phyloP scores from a whole-genome alignment of 1,140 invertebrate species.

The Zaprionus kolodkinae region DNA sequence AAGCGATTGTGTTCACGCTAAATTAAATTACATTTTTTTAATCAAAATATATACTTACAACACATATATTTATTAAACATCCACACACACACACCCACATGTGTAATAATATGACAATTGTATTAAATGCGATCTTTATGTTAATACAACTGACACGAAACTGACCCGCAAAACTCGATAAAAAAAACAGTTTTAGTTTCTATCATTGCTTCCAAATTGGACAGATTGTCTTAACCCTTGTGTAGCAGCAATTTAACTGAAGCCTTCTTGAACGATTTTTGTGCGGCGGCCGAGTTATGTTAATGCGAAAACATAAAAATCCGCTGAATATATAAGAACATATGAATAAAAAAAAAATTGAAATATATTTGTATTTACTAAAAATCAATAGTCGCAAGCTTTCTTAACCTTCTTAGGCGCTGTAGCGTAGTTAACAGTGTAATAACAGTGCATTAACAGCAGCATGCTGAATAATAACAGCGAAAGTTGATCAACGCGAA shows the following conservation, averaged over 20 bases:
- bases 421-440: constrained; percentile 20
- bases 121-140: constrained; percentile 49
- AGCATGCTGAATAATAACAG: constrained; percentile 41
- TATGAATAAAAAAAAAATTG: constrained; percentile 49
- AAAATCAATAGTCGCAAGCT: constrained; percentile 54
- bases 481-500: not conserved
- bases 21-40: constrained; percentile 60
- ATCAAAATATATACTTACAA: constrained; percentile 62
- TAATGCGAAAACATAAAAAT: constrained; percentile 78
- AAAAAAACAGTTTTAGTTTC: constrained; percentile 35
- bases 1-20: constrained; percentile 48
- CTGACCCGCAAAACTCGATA: constrained; percentile 23
- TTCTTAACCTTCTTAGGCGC: constrained; percentile 47
- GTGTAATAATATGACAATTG: constrained; percentile 54
- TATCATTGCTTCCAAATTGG: constrained; percentile 42
- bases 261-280: constrained; percentile 36
- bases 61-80: constrained; percentile 57
- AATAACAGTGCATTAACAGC: constrained; percentile 44
- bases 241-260: constrained; percentile 49
- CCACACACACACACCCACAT: constrained; percentile 48
- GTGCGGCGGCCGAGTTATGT: constrained; percentile 73
- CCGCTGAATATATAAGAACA: constrained; percentile 61
- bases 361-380: constrained; percentile 81
- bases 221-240: constrained; percentile 20
- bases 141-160: constrained; percentile 22